Evolutionary conservation across 2,797 vertebrate species (phyloP).

Genomic region (Hypotaenidia okinawae): DNA sequence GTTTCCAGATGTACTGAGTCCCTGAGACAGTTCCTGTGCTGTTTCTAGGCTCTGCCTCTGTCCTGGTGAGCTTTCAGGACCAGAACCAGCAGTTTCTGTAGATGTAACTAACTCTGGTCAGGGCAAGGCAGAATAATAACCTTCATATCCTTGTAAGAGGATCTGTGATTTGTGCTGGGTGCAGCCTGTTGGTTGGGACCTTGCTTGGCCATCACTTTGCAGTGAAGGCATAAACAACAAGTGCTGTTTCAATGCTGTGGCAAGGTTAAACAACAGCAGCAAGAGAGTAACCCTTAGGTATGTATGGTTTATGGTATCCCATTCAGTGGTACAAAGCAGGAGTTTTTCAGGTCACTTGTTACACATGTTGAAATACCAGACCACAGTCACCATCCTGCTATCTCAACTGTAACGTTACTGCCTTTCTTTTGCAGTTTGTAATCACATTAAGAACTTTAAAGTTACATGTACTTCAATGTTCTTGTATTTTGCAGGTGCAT

Average conservation of each 20-base stretch:
- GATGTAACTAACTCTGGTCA: neutral
- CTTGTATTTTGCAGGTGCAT: neutral
- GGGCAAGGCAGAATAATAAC: neutral
- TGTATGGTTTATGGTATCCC: accelerated
- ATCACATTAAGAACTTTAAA: neutral
- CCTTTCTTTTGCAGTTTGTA: neutral
- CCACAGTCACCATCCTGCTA: neutral
- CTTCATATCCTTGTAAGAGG: neutral
- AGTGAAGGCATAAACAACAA: neutral
- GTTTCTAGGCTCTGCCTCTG: neutral
- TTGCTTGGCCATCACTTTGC: neutral
- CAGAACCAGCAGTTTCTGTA: neutral
- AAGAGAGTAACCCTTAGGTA: neutral
- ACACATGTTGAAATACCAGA: neutral
- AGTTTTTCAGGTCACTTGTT: neutral
- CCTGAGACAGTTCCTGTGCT: neutral
- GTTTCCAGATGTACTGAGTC: neutral
- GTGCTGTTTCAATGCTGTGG: neutral
- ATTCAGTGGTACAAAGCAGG: neutral
- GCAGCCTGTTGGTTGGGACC: neutral
- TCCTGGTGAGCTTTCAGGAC: neutral
- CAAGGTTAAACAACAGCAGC: neutral
- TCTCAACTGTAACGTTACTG: neutral
- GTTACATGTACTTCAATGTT: neutral
- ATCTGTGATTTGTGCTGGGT: neutral